A percentile compares a stretch with the other conserved stretches of the same genome.
phyloP scores from a whole-genome alignment of 2,888 invertebrate species.

The Tenthredo distinguenda region DNA sequence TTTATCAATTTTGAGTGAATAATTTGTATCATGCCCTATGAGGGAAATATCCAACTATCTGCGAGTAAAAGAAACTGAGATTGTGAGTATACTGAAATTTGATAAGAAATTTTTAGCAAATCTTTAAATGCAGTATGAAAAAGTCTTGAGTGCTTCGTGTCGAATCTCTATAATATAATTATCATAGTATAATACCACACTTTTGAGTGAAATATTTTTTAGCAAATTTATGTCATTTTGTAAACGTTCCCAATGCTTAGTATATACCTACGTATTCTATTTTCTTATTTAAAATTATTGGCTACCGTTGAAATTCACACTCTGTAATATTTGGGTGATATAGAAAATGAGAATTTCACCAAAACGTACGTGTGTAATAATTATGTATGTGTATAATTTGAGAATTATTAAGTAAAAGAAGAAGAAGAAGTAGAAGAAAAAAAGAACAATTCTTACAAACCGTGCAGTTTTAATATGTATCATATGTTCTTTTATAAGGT shows the following conservation, averaged over 20 bases:
- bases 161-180: not conserved
- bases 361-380: not conserved
- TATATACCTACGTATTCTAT: not conserved
- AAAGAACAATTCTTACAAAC: conserved; percentile 47
- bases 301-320: not conserved
- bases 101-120: not conserved
- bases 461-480: conserved; percentile 71
- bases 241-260: conserved; percentile 23
- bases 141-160: conserved; percentile 8
- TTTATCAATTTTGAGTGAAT: not conserved
- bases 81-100: not conserved
- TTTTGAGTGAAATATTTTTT: conserved; percentile 21
- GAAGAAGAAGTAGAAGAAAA: conserved; percentile 40
- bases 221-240: conserved; percentile 15
- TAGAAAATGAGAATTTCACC: conserved; percentile 6
- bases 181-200: not conserved
- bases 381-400: conserved; percentile 42
- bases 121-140: not conserved
- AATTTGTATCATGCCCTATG: not conserved
- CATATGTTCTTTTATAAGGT: conserved; percentile 76
- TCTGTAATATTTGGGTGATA: conserved; percentile 21
- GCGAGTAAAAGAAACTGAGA: not conserved
- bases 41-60: not conserved
- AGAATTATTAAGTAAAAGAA: conserved; percentile 9
- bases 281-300: conserved; percentile 16